phyloP scores from a whole-genome alignment of 2,888 invertebrate genomes.

The Tromatobia lineatoria region DNA sequence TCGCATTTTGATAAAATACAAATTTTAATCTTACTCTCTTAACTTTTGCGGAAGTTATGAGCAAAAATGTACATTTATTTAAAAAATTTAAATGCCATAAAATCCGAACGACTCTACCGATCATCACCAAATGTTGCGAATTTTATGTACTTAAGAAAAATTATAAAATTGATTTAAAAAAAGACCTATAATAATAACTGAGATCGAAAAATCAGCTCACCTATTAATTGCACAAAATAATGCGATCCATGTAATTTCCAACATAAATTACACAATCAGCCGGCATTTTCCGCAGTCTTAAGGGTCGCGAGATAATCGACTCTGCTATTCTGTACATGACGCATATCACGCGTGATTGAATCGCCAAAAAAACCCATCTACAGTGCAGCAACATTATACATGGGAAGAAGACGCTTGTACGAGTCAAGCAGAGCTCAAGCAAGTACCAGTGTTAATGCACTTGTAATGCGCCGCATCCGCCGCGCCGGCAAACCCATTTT shows the following conservation, averaged over 20 bases:
- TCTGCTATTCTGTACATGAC: background rate
- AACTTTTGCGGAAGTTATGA: too few species aligned
- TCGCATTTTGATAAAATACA: too few species aligned
- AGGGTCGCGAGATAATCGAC: background rate
- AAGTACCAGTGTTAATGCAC: constrained; percentile 41
- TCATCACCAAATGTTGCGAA: too few species aligned
- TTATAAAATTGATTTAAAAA: too few species aligned
- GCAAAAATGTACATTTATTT: too few species aligned
- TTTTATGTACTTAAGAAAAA: too few species aligned
- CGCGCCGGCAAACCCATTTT: constrained; percentile 42
- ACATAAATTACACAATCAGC: background rate
- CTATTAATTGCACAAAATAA: background rate
- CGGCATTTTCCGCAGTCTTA: background rate
- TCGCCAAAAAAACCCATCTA: constrained; percentile 14
- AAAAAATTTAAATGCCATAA: too few species aligned
- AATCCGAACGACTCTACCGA: too few species aligned
- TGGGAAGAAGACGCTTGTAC: constrained; percentile 8
- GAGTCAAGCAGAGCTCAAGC: constrained; percentile 13
- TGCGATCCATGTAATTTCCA: background rate
- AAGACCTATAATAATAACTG: background rate
- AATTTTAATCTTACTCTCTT: too few species aligned
- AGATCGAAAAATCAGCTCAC: background rate
- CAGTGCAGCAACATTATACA: background rate
- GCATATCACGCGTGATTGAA: constrained; percentile 7
- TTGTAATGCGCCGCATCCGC: constrained; percentile 62